Evolutionary conservation across 2,113 vertebrate species (phyloP).

Genomic region (Pipa parva): DNA sequence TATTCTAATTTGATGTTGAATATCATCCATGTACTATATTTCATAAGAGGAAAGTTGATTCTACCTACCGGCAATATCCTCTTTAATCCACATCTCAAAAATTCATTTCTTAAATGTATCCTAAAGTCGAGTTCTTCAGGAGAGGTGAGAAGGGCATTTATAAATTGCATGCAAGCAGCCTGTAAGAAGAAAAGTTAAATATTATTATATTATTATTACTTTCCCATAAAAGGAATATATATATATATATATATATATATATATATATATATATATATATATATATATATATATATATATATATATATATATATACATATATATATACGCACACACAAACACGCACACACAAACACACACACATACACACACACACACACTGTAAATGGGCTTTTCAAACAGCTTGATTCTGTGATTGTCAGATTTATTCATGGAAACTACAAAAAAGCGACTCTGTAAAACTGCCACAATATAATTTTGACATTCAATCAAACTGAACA

Average conservation of each 20-base stretch:
- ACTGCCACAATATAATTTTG: too few relatives aligned
- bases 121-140: slow-evolving; percentile 95
- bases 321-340: too few relatives aligned
- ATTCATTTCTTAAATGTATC: slow-evolving; percentile 97
- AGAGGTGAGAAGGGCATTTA: slow-evolving; percentile 92
- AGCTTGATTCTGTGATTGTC: too few relatives aligned
- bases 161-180: slow-evolving; percentile 97
- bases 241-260: slow-evolving; percentile 5
- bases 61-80: slow-evolving; percentile 87
- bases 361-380: too few relatives aligned
- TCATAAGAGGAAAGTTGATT: too few relatives aligned
- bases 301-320: too few relatives aligned
- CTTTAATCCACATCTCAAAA: slow-evolving; percentile 89
- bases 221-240: background rate
- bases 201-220: background rate
- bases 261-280: slow-evolving; percentile 3
- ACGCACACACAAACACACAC: too few relatives aligned
- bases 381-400: background rate
- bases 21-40: too few relatives aligned
- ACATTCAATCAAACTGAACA: too few relatives aligned
- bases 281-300: background rate
- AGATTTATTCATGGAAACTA: too few relatives aligned
- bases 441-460: too few relatives aligned
- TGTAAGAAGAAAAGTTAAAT: slow-evolving; percentile 50
- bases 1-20: too few relatives aligned